Base-by-base conservation (phyloP, 2,888 invertebrate genomes). In the Charanyca ferruginea region DNA sequence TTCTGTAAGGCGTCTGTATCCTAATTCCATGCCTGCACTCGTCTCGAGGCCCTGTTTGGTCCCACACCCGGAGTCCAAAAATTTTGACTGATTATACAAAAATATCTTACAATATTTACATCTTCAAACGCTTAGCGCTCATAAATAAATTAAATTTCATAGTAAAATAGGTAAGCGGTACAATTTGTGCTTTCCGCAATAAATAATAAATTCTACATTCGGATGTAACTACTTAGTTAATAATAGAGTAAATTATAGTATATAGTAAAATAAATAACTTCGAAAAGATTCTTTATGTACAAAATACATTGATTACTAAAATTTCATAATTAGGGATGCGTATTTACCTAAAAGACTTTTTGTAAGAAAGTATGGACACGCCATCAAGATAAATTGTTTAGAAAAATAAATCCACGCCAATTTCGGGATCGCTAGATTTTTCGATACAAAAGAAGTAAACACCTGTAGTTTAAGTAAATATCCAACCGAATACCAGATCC, bases 41-140 rank as follows among this genome's bases (percentile, higher is more conserved):
- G 3, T 38, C 9, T 42, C 38, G 7, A 66, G 22, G 13, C 45
- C 53, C 55, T 7, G n/a, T 58, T 83, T 80, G 83, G 81, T 83
- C 83, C 81, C 81, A 68, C 54, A 51, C 66, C 69, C 18, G 38
- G 52, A 69, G 65, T 53, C 69, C 63, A 78, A 63, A 48, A 77
- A 66, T 68, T 63, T 49, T 71, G 64, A 72, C 73, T 58, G 73
- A 67, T 64, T 51, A 73, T 79, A 70, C 45, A 83, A 76, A 70
- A 81, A 73, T 81, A 81, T 73, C 38, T 63, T 79, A 81, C 77
- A 83, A 64, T 83, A 83, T 82, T 71, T 81, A 81, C 83, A 81
- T 59, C 9, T 52, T 28, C 28, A 58, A 64, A 49, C 79, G 79
- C 66, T 81, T 64, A 59, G 71, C 70, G 65, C n/a, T 66, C 44